A percentile compares a stretch with the other conserved stretches of the same genome.
phyloP scores from a whole-genome alignment of 1,140 invertebrate species.

The Bombus cullumanus region DNA sequence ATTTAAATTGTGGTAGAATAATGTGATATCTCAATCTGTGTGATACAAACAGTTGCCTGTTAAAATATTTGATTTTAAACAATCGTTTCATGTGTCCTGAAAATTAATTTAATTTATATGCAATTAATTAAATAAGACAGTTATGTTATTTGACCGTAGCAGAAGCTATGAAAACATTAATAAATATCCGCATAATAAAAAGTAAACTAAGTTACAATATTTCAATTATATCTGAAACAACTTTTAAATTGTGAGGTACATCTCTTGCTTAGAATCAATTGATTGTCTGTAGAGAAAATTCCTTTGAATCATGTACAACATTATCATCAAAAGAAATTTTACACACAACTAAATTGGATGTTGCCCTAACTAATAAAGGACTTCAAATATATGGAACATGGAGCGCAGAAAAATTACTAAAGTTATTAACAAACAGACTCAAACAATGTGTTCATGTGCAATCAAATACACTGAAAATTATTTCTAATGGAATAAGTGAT shows the following conservation, averaged over 20 bases:
- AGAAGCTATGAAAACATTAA: neutral
- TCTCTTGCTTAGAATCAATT: neutral
- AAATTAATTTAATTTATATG: slow-evolving; percentile 1
- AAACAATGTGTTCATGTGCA: neutral
- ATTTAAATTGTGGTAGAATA: neutral
- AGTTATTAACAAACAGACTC: slow-evolving; percentile 34
- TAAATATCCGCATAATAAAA: neutral
- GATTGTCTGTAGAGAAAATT: neutral
- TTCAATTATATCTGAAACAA: neutral
- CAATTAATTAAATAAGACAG: neutral
- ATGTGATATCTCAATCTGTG: neutral
- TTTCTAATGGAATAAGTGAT: neutral
- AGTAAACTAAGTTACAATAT: neutral
- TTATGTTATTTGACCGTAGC: neutral
- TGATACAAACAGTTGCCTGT: slow-evolving; percentile 48
- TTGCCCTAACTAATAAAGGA: slow-evolving; percentile 54
- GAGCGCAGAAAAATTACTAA: slow-evolving; percentile 23
- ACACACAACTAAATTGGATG: slow-evolving; percentile 5
- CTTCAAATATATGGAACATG: slow-evolving; percentile 58
- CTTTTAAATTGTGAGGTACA: neutral
- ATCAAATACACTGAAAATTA: neutral
- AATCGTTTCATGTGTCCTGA: neutral
- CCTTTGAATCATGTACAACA: neutral
- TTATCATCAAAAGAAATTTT: neutral
- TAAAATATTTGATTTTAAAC: slow-evolving; percentile 12